phyloP scores from a whole-genome alignment of 2,113 vertebrate genomes.

The Loxodonta africana region DNA sequence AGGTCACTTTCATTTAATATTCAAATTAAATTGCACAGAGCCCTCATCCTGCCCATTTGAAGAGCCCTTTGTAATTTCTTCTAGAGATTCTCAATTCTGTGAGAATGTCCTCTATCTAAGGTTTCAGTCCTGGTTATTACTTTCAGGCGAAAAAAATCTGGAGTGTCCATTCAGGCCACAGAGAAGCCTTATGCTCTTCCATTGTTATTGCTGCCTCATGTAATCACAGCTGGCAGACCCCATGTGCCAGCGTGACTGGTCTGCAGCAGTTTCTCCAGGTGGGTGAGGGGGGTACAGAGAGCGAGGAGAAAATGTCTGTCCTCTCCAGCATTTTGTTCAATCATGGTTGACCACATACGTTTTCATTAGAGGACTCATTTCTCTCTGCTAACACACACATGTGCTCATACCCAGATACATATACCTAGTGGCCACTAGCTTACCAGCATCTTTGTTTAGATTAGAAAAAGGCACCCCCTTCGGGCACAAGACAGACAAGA shows the following conservation, averaged over 20 bases:
- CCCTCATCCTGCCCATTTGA: background rate
- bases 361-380: background rate
- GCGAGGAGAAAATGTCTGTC: background rate
- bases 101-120: background rate
- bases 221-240: fast-evolving
- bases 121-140: background rate
- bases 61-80: background rate
- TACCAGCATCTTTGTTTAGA: background rate
- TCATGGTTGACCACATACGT: background rate
- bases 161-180: background rate
- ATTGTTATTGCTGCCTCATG: background rate
- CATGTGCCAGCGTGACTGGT: background rate
- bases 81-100: background rate
- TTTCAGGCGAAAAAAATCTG: background rate
- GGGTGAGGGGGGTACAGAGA: fast-evolving
- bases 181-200: background rate
- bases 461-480: background rate
- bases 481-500: background rate
- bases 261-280: background rate
- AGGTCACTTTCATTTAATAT: conserved; percentile 41
- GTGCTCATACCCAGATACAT: background rate
- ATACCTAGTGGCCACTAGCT: background rate
- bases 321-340: background rate
- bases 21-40: conserved; percentile 1
- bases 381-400: background rate